Percentiles rank a stretch among this genome's conserved stretches.
Evolutionary conservation across 2,113 vertebrate species (phyloP).

Genomic region (Scomber japonicus): DNA sequence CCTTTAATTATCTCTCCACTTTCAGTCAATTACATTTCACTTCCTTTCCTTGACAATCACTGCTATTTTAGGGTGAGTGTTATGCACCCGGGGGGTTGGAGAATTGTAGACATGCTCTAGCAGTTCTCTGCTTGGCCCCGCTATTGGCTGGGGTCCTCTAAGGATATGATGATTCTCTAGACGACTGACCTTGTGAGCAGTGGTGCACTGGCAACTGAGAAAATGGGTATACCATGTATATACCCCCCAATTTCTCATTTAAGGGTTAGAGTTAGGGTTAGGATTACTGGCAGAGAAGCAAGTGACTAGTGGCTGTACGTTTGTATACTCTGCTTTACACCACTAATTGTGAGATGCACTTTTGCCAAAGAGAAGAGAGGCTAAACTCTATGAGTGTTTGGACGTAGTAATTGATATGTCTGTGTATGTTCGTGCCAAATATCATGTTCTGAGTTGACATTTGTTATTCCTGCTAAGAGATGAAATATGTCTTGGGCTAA

Average conservation of each 20-base stretch:
- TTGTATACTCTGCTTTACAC: background rate
- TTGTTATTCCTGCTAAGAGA: background rate
- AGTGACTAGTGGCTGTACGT: background rate
- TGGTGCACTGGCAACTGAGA: slow-evolving; percentile 13
- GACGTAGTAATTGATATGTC: slow-evolving; percentile 5
- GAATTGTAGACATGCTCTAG: slow-evolving; percentile 68
- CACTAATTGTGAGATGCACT: background rate
- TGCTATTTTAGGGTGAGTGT: slow-evolving; percentile 85
- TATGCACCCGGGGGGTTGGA: slow-evolving; percentile 77
- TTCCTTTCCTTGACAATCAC: slow-evolving; percentile 86
- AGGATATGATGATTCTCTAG: slow-evolving; percentile 40
- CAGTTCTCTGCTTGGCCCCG: slow-evolving; percentile 47
- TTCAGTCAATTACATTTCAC: slow-evolving; percentile 87
- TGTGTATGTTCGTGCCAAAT: background rate
- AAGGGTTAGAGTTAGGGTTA: slow-evolving; percentile 8
- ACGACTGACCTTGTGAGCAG: slow-evolving; percentile 46
- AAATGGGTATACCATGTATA: slow-evolving; percentile 22
- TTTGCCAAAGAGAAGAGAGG: too few relatives aligned
- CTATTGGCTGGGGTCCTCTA: slow-evolving; percentile 43
- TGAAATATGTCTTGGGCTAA: too few relatives aligned
- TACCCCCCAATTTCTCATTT: slow-evolving; percentile 22
- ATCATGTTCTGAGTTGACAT: slow-evolving; percentile 16
- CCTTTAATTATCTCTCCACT: slow-evolving; percentile 86
- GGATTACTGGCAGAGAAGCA: slow-evolving; percentile 22
- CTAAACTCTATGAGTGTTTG: too few relatives aligned